phyloP scores from a whole-genome alignment of 2,113 vertebrate species.

The Chrysochloris asiatica region DNA sequence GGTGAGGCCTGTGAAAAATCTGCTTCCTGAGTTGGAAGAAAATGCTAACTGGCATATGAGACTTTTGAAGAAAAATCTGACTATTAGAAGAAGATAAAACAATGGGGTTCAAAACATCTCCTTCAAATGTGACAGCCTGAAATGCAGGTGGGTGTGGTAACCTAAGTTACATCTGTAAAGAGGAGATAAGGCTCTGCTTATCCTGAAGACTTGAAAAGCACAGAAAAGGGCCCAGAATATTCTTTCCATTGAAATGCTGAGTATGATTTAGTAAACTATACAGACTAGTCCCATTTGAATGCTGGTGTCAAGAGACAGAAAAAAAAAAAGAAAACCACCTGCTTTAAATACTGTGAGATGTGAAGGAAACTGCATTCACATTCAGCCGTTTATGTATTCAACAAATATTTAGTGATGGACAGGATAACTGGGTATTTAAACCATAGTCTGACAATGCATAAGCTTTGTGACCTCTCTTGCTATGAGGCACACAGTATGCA shows the following conservation, averaged over 20 bases:
- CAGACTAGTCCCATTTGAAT: neutral
- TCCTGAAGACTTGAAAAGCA: neutral
- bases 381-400: neutral
- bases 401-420: neutral
- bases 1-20: too few species aligned
- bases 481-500: too few species aligned
- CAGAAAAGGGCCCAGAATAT: neutral
- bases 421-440: too few species aligned
- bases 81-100: too few species aligned
- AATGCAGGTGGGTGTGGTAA: conserved; percentile 44
- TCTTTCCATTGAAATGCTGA: neutral
- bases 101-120: neutral
- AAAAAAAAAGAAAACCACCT: neutral
- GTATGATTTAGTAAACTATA: neutral
- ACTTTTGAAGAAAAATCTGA: too few species aligned
- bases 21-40: too few species aligned
- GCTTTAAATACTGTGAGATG: too few species aligned
- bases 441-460: neutral
- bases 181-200: conserved; percentile 52
- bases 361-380: neutral
- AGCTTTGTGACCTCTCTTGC: neutral
- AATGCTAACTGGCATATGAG: too few species aligned
- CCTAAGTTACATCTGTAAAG: neutral
- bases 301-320: neutral
- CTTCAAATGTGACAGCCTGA: neutral